These are phyloP conservation scores for Melanotaenia maccullochi DNA, from an alignment of 2,797 vertebrate genomes.

Conservation along the genomic window DNA sequence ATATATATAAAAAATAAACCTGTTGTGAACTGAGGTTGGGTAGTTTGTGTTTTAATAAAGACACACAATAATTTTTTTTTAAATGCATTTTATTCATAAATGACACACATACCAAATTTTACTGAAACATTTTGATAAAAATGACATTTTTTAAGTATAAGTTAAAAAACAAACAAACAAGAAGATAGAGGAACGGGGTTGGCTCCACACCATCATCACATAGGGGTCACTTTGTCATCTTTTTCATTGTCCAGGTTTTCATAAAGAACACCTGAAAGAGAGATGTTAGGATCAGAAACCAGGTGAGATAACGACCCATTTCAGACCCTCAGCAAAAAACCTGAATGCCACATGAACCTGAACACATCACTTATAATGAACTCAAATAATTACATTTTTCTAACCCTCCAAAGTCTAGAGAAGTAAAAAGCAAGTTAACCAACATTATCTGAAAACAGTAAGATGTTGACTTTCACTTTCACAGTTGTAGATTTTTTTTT, in stretches of 20 bases:
- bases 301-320: too few relatives aligned
- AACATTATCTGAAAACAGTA: not conserved
- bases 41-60: not conserved
- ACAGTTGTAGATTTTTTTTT: too few relatives aligned
- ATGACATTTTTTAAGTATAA: slow-evolving; percentile 51
- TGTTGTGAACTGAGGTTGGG: not conserved
- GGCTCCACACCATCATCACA: slow-evolving; percentile 53
- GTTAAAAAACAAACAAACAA: slow-evolving; percentile 49
- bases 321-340: too few relatives aligned
- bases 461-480: too few relatives aligned
- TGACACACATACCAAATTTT: slow-evolving; percentile 5
- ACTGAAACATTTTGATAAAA: slow-evolving; percentile 6
- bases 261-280: slow-evolving; percentile 56
- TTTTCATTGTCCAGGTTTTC: slow-evolving; percentile 29
- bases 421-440: too few relatives aligned
- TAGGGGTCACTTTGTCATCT: slow-evolving; percentile 8
- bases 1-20: too few relatives aligned
- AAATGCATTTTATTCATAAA: slow-evolving; percentile 44
- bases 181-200: not conserved
- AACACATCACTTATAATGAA: not conserved
- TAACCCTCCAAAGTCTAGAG: not conserved
- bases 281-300: not conserved
- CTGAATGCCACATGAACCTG: too few relatives aligned
- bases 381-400: not conserved
- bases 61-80: not conserved